A percentile compares a stretch with the other conserved stretches of the same genome.
phyloP scores from a whole-genome alignment of 2,888 invertebrate species.

The Tachina grossa region DNA sequence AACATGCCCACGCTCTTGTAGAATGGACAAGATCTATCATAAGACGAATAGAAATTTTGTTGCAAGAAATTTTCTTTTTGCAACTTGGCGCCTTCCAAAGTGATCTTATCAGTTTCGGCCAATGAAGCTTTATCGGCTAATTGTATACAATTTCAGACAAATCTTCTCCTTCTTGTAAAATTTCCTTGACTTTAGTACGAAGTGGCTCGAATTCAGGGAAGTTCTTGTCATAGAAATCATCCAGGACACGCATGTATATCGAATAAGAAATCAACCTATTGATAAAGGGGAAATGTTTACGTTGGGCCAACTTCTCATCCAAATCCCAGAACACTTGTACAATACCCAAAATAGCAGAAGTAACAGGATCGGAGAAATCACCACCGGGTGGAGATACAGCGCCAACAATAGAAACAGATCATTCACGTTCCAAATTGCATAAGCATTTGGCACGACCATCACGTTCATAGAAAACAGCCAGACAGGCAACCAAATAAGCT shows the following conservation, averaged over 20 bases:
- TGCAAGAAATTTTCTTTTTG: too few species aligned
- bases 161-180: too few species aligned
- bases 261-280: conserved; percentile 99
- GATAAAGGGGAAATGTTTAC: conserved; percentile 99
- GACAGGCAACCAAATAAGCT: conserved; percentile 98
- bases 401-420: conserved; percentile 99
- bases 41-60: too few species aligned
- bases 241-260: conserved; percentile 99
- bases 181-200: too few species aligned
- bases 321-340: conserved; percentile 99
- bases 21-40: too few species aligned
- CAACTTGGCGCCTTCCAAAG: too few species aligned
- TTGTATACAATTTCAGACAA: too few species aligned
- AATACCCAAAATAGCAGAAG: conserved; percentile 98
- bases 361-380: conserved; percentile 99
- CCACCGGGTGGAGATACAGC: conserved; percentile 99
- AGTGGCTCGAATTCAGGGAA: conserved; percentile 98
- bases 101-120: too few species aligned
- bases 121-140: too few species aligned
- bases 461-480: conserved; percentile 99
- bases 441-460: conserved; percentile 98
- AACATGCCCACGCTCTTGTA: too few species aligned
- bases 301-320: conserved; percentile 99
- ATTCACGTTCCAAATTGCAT: conserved; percentile 98
- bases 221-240: conserved; percentile 99